Evolutionary conservation across 2,113 vertebrate genomes (phyloP), one percentile per base, ranked within the genome.

Genomic region (Scolopax mira): DNA sequence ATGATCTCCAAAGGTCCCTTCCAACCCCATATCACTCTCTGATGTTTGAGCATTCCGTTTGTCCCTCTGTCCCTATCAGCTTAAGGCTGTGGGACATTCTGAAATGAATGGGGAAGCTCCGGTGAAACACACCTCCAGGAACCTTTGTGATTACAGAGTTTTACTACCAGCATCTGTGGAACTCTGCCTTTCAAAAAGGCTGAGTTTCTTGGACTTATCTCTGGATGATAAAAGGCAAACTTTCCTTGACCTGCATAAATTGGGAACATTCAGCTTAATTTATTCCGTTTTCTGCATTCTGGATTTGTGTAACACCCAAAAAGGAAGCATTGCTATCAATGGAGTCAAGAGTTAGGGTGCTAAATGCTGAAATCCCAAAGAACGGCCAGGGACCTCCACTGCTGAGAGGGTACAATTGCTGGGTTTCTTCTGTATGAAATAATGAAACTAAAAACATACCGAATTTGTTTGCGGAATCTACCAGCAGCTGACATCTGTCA

Each of bases 221-320:
- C 77, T 41, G 74, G 60, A 66, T 0, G 52, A 94, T 93, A 96
- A 94, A 95, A 94, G 89, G 89, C 73, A 96, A 96, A 94, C 96
- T 97, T 74, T 75, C 85, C 90, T 91, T 94, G 96, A 97, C 94
- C 94, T 94, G 81, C 89, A 83, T 44, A 89, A 96, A 95, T 67
- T 69, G 48, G 78, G 95, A 96, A 94, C 57, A 46, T 87, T 62
- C 81, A 61, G 69, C 61, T 93, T 79, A 73, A 90, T 94, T 94
- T 85, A 88, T 91, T 88, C 80, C 70, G 86, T 96, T 96, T 78
- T 89, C 92, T 94, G 88, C 41, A n/a, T 81, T 74, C 85, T 88
- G 94, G 73, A 91, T 77, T 85, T 5, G 28, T 31, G 33, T 61
- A 58, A 57, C 75, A 83, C 88, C 85, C 86, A 65, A 51, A 96